phyloP scores from a whole-genome alignment of 2,797 vertebrate species.

The Phalanger gymnotis region DNA sequence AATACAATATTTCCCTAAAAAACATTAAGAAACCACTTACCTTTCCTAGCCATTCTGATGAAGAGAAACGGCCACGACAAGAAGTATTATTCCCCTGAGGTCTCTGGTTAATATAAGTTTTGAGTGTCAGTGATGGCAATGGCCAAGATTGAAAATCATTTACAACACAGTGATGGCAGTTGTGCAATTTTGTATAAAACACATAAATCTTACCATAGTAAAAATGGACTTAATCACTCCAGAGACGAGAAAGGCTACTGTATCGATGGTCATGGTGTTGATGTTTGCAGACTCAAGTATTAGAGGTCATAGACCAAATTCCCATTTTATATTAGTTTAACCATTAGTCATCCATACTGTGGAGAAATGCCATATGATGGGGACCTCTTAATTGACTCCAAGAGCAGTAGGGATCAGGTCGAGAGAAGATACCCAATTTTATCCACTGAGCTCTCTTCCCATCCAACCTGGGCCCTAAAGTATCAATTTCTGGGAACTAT shows the following conservation, averaged over 20 bases:
- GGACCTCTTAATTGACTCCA: neutral
- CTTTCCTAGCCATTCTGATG: neutral
- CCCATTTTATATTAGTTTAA: slow-evolving; percentile 21
- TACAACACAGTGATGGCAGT: neutral
- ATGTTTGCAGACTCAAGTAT: neutral
- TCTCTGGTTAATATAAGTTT: slow-evolving; percentile 9
- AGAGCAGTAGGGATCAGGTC: neutral
- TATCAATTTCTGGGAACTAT: neutral
- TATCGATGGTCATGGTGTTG: neutral
- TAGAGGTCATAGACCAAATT: neutral
- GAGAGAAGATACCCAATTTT: neutral
- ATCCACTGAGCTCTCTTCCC: neutral
- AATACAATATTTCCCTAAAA: neutral
- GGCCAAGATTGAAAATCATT: neutral
- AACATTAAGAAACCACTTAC: neutral
- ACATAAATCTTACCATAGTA: neutral
- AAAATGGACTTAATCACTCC: neutral
- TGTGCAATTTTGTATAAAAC: neutral
- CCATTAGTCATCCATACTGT: neutral
- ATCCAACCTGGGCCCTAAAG: neutral
- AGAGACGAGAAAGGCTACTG: neutral
- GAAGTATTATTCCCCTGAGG: neutral
- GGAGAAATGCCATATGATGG: neutral
- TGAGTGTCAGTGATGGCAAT: neutral
- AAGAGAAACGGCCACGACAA: neutral